A percentile compares a stretch with the other conserved stretches of the same genome.
phyloP scores from a whole-genome alignment of 1,140 invertebrate genomes.

The Calliopsis andreniformis region DNA sequence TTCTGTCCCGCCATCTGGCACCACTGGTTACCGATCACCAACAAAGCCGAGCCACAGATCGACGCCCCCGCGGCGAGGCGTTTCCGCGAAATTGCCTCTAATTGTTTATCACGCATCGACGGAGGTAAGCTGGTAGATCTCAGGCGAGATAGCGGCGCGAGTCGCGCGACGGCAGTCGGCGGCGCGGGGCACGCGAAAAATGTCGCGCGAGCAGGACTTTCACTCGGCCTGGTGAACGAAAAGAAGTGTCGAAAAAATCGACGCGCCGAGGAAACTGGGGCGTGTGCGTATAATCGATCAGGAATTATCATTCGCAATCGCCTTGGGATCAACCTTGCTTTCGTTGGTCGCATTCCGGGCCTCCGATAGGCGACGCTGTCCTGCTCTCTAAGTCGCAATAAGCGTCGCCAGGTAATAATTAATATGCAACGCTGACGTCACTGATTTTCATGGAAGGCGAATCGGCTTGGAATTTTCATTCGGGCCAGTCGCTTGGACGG shows the following conservation, averaged over 20 bases:
- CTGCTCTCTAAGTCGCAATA: not conserved
- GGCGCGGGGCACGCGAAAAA: conserved; percentile 39
- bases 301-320: conserved; percentile 72
- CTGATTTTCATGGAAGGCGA: not conserved
- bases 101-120: conserved; percentile 24
- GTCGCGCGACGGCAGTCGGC: too few relatives aligned
- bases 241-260: conserved; percentile 66
- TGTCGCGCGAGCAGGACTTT: conserved; percentile 50
- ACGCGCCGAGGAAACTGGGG: conserved; percentile 63
- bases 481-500: not conserved
- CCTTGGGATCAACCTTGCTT: conserved; percentile 78
- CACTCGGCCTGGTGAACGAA: conserved; percentile 30
- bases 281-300: conserved; percentile 70
- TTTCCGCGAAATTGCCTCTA: conserved; percentile 18
- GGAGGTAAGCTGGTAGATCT: not conserved
- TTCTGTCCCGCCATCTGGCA: too few relatives aligned
- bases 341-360: conserved; percentile 74
- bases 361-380: conserved; percentile 1
- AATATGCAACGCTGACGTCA: not conserved
- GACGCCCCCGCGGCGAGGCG: not conserved
- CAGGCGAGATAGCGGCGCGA: not conserved
- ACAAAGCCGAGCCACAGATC: not conserved
- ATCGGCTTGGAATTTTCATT: not conserved
- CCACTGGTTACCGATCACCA: too few relatives aligned
- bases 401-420: conserved; percentile 21